These are phyloP conservation scores for Sebastes hubbsi DNA, from an alignment of 2,797 vertebrate species.

Conservation along the genomic window DNA sequence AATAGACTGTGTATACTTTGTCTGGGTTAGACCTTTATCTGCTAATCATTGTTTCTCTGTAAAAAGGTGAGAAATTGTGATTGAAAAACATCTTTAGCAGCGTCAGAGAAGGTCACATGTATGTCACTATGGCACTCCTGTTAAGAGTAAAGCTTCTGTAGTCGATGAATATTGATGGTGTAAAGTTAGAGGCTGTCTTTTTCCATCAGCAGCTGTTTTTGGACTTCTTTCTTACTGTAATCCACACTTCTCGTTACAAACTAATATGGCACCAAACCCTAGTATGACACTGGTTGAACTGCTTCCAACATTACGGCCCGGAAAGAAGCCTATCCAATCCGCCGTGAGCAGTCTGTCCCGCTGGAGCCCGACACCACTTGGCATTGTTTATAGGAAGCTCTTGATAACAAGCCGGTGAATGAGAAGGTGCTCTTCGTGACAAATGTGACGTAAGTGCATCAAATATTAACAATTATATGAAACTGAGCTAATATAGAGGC, in stretches of 20 bases:
- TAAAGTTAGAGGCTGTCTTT: conserved; percentile 51
- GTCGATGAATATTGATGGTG: conserved; percentile 68
- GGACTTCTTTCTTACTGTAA: conserved; percentile 66
- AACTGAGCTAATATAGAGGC: background rate
- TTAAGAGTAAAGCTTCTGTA: conserved; percentile 13
- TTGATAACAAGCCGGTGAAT: conserved; percentile 18
- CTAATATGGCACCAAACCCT: conserved; percentile 30
- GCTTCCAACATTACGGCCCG: conserved; percentile 16
- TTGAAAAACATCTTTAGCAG: background rate
- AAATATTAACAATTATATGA: conserved; percentile 23
- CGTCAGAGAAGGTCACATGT: background rate
- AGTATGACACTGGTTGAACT: conserved; percentile 20
- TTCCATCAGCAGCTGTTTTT: conserved; percentile 28
- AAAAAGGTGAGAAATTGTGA: background rate
- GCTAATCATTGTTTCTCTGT: background rate
- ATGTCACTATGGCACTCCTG: background rate
- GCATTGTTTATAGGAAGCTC: conserved; percentile 25
- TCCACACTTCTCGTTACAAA: conserved; percentile 44
- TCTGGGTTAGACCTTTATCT: background rate
- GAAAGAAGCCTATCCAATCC: conserved; percentile 39
- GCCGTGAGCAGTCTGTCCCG: background rate
- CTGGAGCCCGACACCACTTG: conserved; percentile 33
- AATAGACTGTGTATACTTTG: background rate
- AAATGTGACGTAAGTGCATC: background rate
- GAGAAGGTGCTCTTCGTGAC: conserved; percentile 17